Evolutionary conservation across 2,113 vertebrate genomes (phyloP), one percentile per base, ranked within the genome.

Genomic region (Podilymbus podiceps): DNA sequence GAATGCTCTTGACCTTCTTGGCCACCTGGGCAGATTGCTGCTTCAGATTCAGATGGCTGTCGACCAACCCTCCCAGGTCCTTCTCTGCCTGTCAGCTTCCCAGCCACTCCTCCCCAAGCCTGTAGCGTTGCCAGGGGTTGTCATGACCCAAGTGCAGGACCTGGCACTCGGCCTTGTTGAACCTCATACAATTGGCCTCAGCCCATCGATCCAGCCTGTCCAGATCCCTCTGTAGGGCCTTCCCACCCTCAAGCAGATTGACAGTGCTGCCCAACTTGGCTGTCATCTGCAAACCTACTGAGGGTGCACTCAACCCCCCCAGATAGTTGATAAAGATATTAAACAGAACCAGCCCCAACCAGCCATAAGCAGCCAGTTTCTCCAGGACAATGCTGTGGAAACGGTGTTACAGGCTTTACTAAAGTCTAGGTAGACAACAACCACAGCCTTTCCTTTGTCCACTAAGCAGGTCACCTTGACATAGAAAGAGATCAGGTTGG

Each of bases 131-230:
- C 31, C 7, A 25, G 46, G 13, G 46, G 5, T 4, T 87, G 46
- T 7, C 62, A 52, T 66, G 46, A 38, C 16, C 28, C 22, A 56
- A n/a, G 11, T 31, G 17, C 40, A 56, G 31, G 24, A 78, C 25
- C 22, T 0, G 0, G 23, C 9, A 28, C 16, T 47, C 5, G 6
- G 3, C 25, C 38, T 53, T 30, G 10, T 28, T 50, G 33, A 60
- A 52, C 6, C 10, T 50, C 38, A 30, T 3, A 7, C 15, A 3
- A 0, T 2, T 71, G 50, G 19, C 5, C 49, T 71, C 1, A 1
- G 12, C 5, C 30, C 59, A 60, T 16, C 0, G 0, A 50, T 15
- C 16, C 50, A n/a, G 33, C 5, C 50, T 38, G 42, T 18, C 52
- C 42, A 40, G 24, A 20, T 56, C 30, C 25, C 5, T 86, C 62